Evolutionary conservation across 2,888 invertebrate species (phyloP).

Genomic region (Callyntrura guangdongensis): DNA sequence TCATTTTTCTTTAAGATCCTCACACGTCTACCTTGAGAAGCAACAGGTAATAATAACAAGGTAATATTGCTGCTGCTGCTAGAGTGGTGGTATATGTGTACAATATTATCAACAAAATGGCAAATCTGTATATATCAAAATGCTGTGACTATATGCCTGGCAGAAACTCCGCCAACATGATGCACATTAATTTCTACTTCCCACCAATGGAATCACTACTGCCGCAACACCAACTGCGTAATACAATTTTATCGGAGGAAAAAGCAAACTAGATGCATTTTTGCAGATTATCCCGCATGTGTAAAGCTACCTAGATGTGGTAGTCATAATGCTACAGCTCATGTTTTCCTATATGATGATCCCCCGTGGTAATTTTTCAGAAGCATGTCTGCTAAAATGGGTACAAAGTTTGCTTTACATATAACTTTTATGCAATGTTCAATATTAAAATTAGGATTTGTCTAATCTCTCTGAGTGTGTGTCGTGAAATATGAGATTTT

Average conservation of each 20-base stretch:
- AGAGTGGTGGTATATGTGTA: not conserved
- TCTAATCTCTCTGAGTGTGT: not conserved
- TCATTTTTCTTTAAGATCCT: not conserved
- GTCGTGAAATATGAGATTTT: not conserved
- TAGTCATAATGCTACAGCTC: too few species aligned
- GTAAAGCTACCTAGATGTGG: not conserved
- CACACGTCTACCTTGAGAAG: slow-evolving; percentile 45
- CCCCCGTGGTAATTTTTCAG: too few species aligned
- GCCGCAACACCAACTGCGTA: slow-evolving; percentile 39
- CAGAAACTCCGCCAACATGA: not conserved
- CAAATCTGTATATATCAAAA: not conserved
- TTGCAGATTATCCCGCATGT: slow-evolving; percentile 18
- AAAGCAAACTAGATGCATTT: slow-evolving; percentile 54
- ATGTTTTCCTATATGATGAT: too few species aligned
- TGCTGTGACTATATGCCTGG: slow-evolving; percentile 22
- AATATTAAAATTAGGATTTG: not conserved
- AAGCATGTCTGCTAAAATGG: not conserved
- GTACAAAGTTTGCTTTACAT: not conserved
- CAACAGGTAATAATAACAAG: slow-evolving; percentile 42
- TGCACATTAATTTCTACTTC: not conserved
- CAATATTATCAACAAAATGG: not conserved
- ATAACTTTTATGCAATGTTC: not conserved
- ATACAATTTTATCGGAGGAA: slow-evolving; percentile 62
- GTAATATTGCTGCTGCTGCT: not conserved
- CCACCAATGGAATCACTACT: not conserved